Conservation (phyloP, 2,888 invertebrate genomes). For the Apocheima hispidaria region DNA sequence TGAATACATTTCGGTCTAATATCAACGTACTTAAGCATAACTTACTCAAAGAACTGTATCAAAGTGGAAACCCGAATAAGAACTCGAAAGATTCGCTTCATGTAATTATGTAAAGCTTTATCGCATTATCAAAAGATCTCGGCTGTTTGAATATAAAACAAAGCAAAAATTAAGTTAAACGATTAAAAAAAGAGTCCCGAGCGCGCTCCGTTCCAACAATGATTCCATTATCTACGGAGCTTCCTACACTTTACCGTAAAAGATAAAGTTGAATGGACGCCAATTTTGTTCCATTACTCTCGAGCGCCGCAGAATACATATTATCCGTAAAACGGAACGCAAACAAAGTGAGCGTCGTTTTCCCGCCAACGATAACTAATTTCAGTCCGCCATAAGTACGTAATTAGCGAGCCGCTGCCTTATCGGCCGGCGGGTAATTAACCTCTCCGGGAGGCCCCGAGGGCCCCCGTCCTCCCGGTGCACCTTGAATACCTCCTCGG, state of each 20-base stretch:
- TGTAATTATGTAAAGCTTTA: conserved; percentile 34
- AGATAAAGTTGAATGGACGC: conserved; percentile 81
- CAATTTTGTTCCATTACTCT: conserved; percentile 84
- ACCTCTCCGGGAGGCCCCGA: conserved; percentile 76
- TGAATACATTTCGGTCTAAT: conserved; percentile 64
- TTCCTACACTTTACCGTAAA: conserved; percentile 69
- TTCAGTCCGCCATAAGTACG: conserved; percentile 86
- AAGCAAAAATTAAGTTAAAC: conserved; percentile 77
- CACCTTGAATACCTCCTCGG: conserved; percentile 83
- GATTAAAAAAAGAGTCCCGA: conserved; percentile 76
- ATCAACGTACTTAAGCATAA: conserved; percentile 48
- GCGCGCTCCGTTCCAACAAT: conserved; percentile 74
- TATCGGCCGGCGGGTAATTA: conserved; percentile 86
- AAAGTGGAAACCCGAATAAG: conserved; percentile 28
- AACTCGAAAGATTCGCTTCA: conserved; percentile 30
- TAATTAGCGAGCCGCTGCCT: conserved; percentile 86
- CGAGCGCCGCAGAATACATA: conserved; percentile 76
- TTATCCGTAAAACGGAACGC: conserved; percentile 85
- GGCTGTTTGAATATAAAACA: conserved; percentile 63
- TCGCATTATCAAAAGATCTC: conserved; percentile 28
- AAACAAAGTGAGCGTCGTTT: conserved; percentile 85
- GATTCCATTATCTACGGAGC: conserved; percentile 77
- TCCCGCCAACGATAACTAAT: conserved; percentile 85
- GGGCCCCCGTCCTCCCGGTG: conserved; percentile 62
- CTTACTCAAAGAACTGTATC: conserved; percentile 45